Conservation (phyloP, 2,797 vertebrate genomes). For the Aphelocoma californica region DNA sequence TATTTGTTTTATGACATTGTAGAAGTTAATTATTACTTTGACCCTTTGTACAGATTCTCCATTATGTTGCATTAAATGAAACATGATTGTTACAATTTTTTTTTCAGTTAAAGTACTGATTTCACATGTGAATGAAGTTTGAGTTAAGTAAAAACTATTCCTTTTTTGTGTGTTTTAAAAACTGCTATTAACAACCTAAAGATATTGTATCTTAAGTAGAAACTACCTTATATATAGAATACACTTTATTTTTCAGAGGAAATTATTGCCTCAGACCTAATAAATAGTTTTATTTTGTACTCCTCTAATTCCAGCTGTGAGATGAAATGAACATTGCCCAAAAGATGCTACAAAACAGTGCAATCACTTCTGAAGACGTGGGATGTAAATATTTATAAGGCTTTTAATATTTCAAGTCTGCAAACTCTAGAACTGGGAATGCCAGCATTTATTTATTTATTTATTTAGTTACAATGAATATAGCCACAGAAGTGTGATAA, state of each 20-base stretch:
- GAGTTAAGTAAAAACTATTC: not conserved
- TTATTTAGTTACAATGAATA: not conserved
- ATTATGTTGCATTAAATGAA: not conserved
- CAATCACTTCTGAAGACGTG: not conserved
- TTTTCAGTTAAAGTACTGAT: not conserved
- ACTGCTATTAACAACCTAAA: not conserved
- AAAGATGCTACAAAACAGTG: not conserved
- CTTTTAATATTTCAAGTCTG: not conserved
- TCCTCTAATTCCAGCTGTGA: not conserved
- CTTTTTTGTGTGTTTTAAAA: not conserved
- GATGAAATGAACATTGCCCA: not conserved
- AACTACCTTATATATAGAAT: not conserved
- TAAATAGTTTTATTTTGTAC: not conserved
- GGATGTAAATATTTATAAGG: not conserved
- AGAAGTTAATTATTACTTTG: constrained; percentile 53
- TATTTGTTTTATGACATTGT: not conserved
- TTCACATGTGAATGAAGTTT: not conserved
- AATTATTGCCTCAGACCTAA: not conserved
- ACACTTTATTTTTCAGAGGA: not conserved
- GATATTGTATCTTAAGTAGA: not conserved
- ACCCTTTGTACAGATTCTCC: not conserved
- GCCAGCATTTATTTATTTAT: not conserved
- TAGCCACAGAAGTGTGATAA: not conserved
- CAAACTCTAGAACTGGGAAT: not conserved
- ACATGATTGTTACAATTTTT: not conserved